These are phyloP conservation scores for Oithona nana DNA, from an alignment of 2,888 invertebrate genomes.

Conservation along the genomic window DNA sequence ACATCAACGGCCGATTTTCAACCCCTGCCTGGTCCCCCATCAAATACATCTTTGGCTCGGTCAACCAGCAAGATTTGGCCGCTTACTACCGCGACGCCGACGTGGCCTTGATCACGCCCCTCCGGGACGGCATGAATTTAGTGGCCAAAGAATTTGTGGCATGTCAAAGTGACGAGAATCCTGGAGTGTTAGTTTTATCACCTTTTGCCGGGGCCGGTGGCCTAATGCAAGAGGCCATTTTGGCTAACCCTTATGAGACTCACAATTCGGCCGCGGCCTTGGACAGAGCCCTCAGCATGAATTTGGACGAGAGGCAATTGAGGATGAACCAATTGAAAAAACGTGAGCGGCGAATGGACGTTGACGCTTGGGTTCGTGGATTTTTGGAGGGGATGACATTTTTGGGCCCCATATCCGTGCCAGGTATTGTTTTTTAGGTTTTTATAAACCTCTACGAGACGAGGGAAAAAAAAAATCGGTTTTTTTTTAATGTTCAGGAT, in stretches of 20 bases:
- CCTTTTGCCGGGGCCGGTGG: conserved; percentile 77
- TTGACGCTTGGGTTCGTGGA: conserved; percentile 56
- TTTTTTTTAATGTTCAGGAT: too few relatives aligned
- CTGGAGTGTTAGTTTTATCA: conserved; percentile 67
- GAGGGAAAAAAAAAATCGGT: not conserved
- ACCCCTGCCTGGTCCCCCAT: conserved; percentile 85
- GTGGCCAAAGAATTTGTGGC: conserved; percentile 84
- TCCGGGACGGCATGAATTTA: conserved; percentile 76
- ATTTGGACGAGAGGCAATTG: conserved; percentile 63
- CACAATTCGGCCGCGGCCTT: conserved; percentile 69
- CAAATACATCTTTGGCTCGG: conserved; percentile 63
- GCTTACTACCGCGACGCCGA: conserved; percentile 69
- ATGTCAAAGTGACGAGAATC: conserved; percentile 57
- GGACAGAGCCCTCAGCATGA: conserved; percentile 71
- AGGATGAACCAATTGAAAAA: conserved; percentile 59
- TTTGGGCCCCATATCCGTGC: not conserved
- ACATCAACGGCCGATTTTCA: conserved; percentile 70
- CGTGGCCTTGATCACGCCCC: conserved; percentile 65
- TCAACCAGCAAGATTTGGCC: conserved; percentile 64
- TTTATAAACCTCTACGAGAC: not conserved
- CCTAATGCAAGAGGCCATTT: conserved; percentile 78
- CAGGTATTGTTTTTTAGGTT: not conserved
- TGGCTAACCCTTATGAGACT: conserved; percentile 63
- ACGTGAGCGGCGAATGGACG: conserved; percentile 53
- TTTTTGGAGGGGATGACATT: conserved; percentile 1